Evolutionary conservation across 1,140 invertebrate genomes (phyloP).

Genomic region (Nephila pilipes): DNA sequence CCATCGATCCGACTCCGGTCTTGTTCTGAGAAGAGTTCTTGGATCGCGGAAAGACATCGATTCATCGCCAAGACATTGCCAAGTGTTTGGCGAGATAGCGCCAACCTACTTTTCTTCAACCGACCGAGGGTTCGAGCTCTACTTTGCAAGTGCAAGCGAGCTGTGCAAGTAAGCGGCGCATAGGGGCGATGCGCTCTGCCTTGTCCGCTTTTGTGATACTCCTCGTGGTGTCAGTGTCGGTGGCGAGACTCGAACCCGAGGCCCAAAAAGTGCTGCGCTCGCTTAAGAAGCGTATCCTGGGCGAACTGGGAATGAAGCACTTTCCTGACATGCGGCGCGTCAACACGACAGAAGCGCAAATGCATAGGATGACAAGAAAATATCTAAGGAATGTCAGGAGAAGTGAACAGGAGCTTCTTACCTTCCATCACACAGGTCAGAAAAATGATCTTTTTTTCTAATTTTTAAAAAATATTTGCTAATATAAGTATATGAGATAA

Average conservation of each 20-base stretch:
- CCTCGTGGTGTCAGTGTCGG: neutral
- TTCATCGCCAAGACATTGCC: slow-evolving; percentile 7
- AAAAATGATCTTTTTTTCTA: no score
- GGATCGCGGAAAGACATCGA: neutral
- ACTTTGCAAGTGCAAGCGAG: neutral
- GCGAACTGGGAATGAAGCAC: neutral
- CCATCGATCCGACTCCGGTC: neutral
- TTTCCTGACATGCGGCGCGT: slow-evolving; percentile 5
- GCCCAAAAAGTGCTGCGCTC: neutral
- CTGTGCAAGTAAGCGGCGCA: neutral
- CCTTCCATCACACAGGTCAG: neutral
- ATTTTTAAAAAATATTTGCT: no score
- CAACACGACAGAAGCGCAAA: neutral
- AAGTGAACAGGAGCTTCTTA: neutral
- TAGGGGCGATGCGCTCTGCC: slow-evolving; percentile 1
- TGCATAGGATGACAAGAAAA: neutral
- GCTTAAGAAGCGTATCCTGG: neutral
- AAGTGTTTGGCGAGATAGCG: neutral
- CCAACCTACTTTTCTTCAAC: neutral
- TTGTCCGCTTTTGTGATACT: neutral
- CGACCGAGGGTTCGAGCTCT: neutral
- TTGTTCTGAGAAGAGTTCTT: no score
- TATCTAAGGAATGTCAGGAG: neutral
- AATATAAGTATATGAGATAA: no score
- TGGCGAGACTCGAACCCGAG: neutral